These are phyloP conservation scores for Hyperoodon ampullatus DNA, from an alignment of 2,113 vertebrate genomes.

Conservation along the genomic window DNA sequence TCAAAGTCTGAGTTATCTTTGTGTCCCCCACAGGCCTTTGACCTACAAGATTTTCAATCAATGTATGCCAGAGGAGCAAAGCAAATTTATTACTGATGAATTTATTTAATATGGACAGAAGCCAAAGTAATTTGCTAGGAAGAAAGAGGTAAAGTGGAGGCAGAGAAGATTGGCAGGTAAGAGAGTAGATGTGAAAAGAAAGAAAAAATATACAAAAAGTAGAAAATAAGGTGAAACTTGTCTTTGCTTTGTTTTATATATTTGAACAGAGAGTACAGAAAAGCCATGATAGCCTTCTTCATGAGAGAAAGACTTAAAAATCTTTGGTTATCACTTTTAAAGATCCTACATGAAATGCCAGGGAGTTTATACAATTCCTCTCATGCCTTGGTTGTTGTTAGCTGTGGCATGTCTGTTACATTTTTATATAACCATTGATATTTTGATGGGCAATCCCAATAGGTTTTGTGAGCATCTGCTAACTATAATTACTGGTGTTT, in stretches of 20 bases:
- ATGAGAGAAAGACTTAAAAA: conserved; percentile 4
- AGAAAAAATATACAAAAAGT: not conserved
- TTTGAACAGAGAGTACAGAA: not conserved
- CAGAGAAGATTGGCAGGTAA: not conserved
- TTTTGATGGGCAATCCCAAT: not conserved
- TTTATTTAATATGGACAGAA: conserved; percentile 4
- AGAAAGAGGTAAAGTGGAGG: not conserved
- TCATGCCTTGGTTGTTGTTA: not conserved
- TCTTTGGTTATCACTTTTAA: not conserved
- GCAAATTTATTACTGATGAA: not conserved
- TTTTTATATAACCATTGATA: not conserved
- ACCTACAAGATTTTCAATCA: conserved; percentile 21
- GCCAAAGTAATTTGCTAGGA: not conserved
- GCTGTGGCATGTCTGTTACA: not conserved
- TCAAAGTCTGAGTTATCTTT: conserved; percentile 30
- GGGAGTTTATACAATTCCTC: not conserved
- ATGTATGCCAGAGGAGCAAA: not conserved
- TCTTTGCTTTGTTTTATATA: not conserved
- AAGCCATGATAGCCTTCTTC: not conserved
- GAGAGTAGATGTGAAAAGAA: not conserved
- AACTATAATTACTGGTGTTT: conserved; percentile 47
- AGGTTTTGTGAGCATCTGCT: conserved; percentile 49
- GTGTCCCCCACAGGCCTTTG: not conserved
- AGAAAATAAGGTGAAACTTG: not conserved
- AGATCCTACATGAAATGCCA: conserved; percentile 41